phyloP scores from a whole-genome alignment of 37 sponge, comb jelly and placozoan species.

The Agelas oroides region DNA sequence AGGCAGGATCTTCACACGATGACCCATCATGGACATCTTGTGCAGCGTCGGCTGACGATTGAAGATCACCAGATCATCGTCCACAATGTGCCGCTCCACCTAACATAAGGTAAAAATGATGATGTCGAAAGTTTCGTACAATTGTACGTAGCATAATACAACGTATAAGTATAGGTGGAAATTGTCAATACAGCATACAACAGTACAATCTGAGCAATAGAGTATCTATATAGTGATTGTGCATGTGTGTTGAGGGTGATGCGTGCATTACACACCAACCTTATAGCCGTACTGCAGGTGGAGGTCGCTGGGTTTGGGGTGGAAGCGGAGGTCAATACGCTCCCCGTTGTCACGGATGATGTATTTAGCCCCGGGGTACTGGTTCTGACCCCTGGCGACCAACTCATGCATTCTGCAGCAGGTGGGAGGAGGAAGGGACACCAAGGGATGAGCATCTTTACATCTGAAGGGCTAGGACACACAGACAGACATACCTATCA shows the following conservation, averaged over 20 bases:
- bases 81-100: slow-evolving; percentile 94
- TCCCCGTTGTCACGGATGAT: slow-evolving; percentile 98
- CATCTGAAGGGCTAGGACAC: not conserved
- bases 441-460: not conserved
- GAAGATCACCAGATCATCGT: slow-evolving; percentile 96
- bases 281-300: slow-evolving; percentile 95
- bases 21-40: slow-evolving; percentile 99
- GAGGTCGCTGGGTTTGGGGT: slow-evolving; percentile 95
- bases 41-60: slow-evolving; percentile 99
- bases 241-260: no score
- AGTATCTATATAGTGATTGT: no score
- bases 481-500: slow-evolving; percentile 78
- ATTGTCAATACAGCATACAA: no score
- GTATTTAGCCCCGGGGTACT: slow-evolving; percentile 99
- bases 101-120: slow-evolving; percentile 4
- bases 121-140: no score
- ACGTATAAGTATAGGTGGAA: no score
- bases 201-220: no score
- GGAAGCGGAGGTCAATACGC: slow-evolving; percentile 95
- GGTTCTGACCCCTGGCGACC: slow-evolving; percentile 89
- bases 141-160: no score
- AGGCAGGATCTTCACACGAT: slow-evolving; percentile 96
- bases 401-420: slow-evolving; percentile 85
- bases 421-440: not conserved
- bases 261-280: slow-evolving; percentile 19